A percentile compares a stretch with the other conserved stretches of the same genome.
Evolutionary conservation across 2,113 vertebrate species (phyloP).

Genomic region (Osmerus eperlanus): DNA sequence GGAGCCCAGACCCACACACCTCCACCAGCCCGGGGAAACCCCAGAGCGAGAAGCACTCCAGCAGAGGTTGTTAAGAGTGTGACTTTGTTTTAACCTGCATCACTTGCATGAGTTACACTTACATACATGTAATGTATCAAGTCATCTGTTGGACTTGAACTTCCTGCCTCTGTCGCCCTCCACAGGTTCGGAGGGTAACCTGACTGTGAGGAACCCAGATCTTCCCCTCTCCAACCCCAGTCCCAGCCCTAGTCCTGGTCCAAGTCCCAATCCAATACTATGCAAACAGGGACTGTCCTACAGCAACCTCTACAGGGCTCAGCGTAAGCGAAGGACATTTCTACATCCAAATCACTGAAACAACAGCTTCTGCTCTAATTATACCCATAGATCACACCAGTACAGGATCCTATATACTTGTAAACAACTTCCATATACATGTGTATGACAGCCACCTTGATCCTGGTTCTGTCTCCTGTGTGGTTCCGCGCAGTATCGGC

Average conservation of each 20-base stretch:
- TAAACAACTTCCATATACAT: too few relatives aligned
- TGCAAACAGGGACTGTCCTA: neutral
- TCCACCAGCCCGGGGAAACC: slow-evolving; percentile 23
- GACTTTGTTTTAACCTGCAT: too few relatives aligned
- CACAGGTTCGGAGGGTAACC: slow-evolving; percentile 6
- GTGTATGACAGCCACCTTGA: neutral
- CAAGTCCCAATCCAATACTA: slow-evolving; percentile 8
- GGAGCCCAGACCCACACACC: neutral
- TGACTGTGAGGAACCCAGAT: neutral
- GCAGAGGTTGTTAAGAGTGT: slow-evolving; percentile 38
- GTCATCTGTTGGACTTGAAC: too few relatives aligned
- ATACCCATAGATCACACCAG: neutral
- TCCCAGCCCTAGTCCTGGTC: too few relatives aligned
- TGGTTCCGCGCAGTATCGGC: slow-evolving; percentile 1
- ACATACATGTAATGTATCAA: too few relatives aligned
- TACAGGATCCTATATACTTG: too few relatives aligned
- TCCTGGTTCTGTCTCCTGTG: slow-evolving; percentile 9
- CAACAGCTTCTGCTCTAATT: neutral
- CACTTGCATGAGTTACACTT: too few relatives aligned
- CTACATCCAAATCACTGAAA: too few relatives aligned
- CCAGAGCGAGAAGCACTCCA: slow-evolving; percentile 5
- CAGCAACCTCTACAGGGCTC: slow-evolving; percentile 18
- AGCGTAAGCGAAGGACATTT: slow-evolving; percentile 21
- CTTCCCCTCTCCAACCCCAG: neutral
- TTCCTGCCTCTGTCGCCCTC: neutral